phyloP scores from a whole-genome alignment of 2,888 invertebrate species.

The Bombylius major region DNA sequence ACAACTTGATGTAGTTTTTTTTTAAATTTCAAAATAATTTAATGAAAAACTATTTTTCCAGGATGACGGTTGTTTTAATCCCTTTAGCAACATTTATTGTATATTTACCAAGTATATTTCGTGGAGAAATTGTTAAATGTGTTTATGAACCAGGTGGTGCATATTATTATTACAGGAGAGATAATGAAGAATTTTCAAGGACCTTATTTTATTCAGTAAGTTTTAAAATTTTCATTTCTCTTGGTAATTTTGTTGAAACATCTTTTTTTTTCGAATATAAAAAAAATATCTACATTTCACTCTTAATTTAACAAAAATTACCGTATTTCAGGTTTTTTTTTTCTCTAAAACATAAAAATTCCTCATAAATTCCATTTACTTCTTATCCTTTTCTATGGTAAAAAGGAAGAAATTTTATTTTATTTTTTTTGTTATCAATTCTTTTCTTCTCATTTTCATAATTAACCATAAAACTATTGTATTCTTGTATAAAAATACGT shows the following conservation, averaged over 20 bases:
- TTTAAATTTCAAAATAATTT: neutral
- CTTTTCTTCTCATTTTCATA: no score
- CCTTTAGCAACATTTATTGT: conserved; percentile 51
- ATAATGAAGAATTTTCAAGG: conserved; percentile 40
- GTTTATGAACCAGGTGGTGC: conserved; percentile 39
- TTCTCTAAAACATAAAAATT: no score
- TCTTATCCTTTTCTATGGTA: no score
- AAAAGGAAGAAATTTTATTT: no score
- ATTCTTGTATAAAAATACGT: no score
- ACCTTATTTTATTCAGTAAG: conserved; percentile 42
- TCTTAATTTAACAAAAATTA: no score
- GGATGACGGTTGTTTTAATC: conserved; percentile 48
- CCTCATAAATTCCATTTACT: no score
- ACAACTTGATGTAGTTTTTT: neutral
- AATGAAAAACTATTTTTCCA: conserved; percentile 10
- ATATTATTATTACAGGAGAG: conserved; percentile 44
- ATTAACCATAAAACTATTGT: no score
- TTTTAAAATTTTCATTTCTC: neutral
- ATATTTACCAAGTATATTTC: conserved; percentile 56
- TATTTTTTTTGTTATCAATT: no score
- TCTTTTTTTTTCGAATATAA: no score
- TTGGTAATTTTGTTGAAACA: no score
- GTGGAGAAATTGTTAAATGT: conserved; percentile 46
- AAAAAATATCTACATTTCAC: neutral
- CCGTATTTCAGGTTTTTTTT: no score